Base-by-base conservation (phyloP, 1,140 invertebrate species). In the Pomphorhynchus laevis region DNA sequence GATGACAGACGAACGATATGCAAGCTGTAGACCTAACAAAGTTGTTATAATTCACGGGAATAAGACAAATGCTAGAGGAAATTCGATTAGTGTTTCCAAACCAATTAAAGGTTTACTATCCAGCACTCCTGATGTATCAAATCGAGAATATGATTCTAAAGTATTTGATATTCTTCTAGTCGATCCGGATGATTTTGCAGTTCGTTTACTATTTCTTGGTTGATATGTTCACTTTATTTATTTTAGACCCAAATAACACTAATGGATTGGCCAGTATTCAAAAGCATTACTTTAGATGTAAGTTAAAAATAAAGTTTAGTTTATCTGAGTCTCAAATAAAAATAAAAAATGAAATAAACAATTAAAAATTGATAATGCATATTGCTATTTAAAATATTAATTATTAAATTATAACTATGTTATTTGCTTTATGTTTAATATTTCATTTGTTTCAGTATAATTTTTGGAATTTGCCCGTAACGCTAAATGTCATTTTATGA, bases 141-240 rank as follows among this genome's bases (percentile, higher is more conserved):
- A 49, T 47, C 57, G 57, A 43, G 55, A 51, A 34, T 58, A 52
- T 44, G 58, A 60, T 51, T 54, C 60, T 27, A 54, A 59, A 20
- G 52, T 62, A 17, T 63, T 64, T 42, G 61, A 64, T 44, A 56
- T 61, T 3, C 48, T 58, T 17, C 45, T 51, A 44, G 59, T 63
- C 22, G 46, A 53, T 14, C 57, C 62, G 2, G 61, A 62, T 38
- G 59, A 62, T 47, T 59, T 61, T 49, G 61, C 62, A 45, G 57
- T 59, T 52, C 53, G 55, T 55, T 17, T 16, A 20, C 11, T 20
- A 16, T 29, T 41, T 23, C 21, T 21, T n/a, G n/a, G 34, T 23
- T 27, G 29, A 29, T 24, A 22, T 16, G 36, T 21, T 14, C 6
- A 24, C 3, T 21, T 17, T n/a, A 9, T 23, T 32, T 39, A 18